These are phyloP conservation scores for Setophaga kirtlandii DNA, from an alignment of 2,113 vertebrate genomes.

Conservation along the genomic window DNA sequence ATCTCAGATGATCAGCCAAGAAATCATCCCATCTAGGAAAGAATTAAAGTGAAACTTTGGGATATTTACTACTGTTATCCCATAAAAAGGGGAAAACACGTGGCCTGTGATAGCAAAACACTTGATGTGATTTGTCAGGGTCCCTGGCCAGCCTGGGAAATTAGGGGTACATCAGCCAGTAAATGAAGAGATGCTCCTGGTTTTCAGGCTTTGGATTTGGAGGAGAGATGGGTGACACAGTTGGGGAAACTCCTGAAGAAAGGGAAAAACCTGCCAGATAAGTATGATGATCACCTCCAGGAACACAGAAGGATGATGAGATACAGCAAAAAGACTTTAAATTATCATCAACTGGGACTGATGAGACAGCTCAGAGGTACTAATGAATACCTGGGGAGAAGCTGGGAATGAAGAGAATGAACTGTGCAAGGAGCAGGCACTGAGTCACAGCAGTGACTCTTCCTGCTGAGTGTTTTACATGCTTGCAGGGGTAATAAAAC, in stretches of 20 bases:
- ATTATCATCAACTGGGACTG: background rate
- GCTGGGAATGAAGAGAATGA: background rate
- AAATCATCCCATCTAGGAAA: background rate
- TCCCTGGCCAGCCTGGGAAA: background rate
- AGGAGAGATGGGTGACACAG: background rate
- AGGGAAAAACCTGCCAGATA: background rate
- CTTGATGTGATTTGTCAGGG: rapidly evolving
- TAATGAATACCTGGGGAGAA: background rate
- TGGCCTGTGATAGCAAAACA: background rate
- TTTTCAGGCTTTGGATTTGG: background rate
- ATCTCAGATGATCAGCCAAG: background rate
- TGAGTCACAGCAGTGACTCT: background rate
- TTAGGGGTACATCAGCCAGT: background rate
- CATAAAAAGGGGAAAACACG: background rate
- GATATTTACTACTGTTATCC: background rate
- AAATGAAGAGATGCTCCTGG: background rate
- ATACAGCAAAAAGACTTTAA: background rate
- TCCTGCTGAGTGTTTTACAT: background rate
- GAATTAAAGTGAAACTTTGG: background rate
- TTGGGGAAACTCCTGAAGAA: background rate
- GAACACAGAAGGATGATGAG: rapidly evolving
- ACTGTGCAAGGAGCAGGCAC: background rate
- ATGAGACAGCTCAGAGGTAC: background rate
- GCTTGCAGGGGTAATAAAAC: background rate
- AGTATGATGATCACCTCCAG: background rate